Percentiles rank a stretch among this genome's conserved stretches.
Evolutionary conservation across 2,797 vertebrate genomes (phyloP).

Genomic region (Paedocypris micromegethes): DNA sequence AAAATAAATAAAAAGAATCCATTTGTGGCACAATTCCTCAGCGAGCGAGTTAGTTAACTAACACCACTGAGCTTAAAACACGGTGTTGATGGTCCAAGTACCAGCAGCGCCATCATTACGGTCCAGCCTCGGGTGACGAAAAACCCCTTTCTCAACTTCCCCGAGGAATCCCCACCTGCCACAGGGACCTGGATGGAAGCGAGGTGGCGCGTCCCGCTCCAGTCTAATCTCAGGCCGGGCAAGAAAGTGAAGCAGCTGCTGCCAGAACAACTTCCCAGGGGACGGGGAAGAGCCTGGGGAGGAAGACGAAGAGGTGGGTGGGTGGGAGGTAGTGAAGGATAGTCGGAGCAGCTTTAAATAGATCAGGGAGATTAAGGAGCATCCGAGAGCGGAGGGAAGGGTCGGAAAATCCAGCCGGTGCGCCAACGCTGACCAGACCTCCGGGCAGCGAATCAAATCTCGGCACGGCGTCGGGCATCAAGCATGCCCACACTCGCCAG

Average conservation of each 20-base stretch:
- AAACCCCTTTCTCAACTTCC: constrained; percentile 61
- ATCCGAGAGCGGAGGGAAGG: constrained; percentile 69
- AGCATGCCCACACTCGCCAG: constrained; percentile 6
- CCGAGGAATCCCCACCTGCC: constrained; percentile 49
- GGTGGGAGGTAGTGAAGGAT: constrained; percentile 55
- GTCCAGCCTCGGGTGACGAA: constrained; percentile 55
- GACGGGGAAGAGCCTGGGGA: constrained; percentile 32
- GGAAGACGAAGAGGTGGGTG: constrained; percentile 10
- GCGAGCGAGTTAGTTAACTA: background rate
- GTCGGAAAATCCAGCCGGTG: constrained; percentile 66
- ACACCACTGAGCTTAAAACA: constrained; percentile 1
- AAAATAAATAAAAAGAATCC: background rate
- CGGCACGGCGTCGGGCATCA: too few species aligned
- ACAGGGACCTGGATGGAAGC: constrained; percentile 44
- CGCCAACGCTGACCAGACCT: constrained; percentile 61
- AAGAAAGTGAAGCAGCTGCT: constrained; percentile 50
- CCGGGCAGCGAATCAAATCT: background rate
- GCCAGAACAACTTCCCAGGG: constrained; percentile 50
- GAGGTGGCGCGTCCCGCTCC: constrained; percentile 37
- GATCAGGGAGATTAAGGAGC: constrained; percentile 71
- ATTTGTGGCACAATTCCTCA: too few species aligned
- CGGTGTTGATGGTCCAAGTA: constrained; percentile 8
- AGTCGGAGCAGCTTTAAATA: constrained; percentile 62
- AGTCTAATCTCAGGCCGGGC: constrained; percentile 56
- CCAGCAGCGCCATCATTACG: constrained; percentile 19